Conservation (phyloP, 2,797 vertebrate species). For the Betta splendens region DNA sequence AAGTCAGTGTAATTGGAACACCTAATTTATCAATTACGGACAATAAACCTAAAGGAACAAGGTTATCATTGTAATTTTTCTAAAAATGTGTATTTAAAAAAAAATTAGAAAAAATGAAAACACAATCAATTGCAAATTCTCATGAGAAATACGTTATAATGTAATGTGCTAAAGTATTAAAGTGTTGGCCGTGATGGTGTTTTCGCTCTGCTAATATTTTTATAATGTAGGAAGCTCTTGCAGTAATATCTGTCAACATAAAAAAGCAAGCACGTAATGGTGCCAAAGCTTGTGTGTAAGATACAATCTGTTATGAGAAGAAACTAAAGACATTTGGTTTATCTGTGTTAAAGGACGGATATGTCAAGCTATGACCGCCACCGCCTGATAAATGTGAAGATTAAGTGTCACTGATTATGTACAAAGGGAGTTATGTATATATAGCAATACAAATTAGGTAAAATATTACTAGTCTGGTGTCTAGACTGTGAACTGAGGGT, state of each 20-base stretch:
- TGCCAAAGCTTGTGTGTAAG: background rate
- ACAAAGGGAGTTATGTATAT: background rate
- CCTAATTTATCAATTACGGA: background rate
- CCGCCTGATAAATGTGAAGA: background rate
- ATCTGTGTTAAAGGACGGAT: background rate
- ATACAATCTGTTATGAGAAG: background rate
- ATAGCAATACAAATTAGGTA: background rate
- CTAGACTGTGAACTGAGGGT: too few species aligned
- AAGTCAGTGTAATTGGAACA: background rate
- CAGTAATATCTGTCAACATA: background rate
- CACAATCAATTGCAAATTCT: background rate
- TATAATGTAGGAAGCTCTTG: background rate
- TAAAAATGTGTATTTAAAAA: background rate
- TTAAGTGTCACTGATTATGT: background rate
- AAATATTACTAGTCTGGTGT: background rate
- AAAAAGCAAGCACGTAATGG: background rate
- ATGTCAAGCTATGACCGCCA: background rate
- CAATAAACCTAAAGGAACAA: background rate
- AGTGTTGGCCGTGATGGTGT: background rate
- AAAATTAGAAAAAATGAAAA: background rate
- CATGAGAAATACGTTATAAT: slow-evolving; percentile 7
- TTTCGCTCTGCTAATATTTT: background rate
- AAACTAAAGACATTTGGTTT: slow-evolving; percentile 2
- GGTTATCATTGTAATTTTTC: background rate
- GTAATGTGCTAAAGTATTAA: background rate